Percentiles rank a stretch among this genome's conserved stretches.
These are phyloP conservation scores for Tineola bisselliella DNA, from an alignment of 2,888 invertebrate species.

Conservation along the genomic window DNA sequence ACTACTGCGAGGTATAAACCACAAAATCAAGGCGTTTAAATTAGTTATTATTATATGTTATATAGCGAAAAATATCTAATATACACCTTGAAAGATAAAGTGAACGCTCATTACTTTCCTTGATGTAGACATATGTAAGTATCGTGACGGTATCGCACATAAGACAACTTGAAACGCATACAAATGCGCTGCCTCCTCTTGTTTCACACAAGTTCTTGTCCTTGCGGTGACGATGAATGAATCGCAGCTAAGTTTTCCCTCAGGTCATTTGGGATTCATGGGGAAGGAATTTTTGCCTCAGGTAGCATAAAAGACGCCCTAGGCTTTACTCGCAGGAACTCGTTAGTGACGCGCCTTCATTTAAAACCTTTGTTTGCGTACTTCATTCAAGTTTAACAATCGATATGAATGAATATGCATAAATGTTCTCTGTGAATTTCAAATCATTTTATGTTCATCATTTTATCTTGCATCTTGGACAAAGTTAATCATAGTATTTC, in stretches of 20 bases:
- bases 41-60: no score
- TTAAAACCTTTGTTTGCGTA: conserved; percentile 3
- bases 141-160: no score
- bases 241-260: conserved; percentile 68
- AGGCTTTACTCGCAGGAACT: conserved; percentile 54
- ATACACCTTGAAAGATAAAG: no score
- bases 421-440: neutral
- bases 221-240: conserved; percentile 42
- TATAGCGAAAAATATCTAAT: no score
- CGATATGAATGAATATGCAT: neutral
- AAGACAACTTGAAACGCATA: neutral
- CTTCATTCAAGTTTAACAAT: conserved; percentile 3
- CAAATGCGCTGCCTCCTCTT: neutral
- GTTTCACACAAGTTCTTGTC: neutral
- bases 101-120: neutral
- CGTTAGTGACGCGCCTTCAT: conserved; percentile 26
- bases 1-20: no score
- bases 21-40: no score
- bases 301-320: conserved; percentile 62
- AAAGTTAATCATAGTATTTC: no score
- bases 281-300: conserved; percentile 60
- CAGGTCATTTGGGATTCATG: conserved; percentile 68
- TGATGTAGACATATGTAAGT: neutral
- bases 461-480: no score
- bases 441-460: neutral